Conservation (phyloP, 2,113 vertebrate species). For the Ailurus styani region DNA sequence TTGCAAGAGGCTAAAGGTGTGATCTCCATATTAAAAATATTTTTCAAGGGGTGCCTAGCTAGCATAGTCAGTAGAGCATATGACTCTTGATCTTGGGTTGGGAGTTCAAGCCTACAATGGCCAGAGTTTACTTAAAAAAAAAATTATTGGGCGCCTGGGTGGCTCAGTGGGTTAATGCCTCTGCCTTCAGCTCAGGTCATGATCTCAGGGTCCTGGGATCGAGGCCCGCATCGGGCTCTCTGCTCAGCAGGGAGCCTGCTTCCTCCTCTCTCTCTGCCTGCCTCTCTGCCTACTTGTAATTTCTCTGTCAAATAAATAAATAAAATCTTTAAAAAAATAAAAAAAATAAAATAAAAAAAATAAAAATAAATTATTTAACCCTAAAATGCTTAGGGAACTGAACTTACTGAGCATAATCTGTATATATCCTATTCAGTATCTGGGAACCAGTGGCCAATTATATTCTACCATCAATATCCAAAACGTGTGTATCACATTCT, state of each 20-base stretch:
- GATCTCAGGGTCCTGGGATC: too few relatives aligned
- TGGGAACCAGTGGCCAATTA: background rate
- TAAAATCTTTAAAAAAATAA: background rate
- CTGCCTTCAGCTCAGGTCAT: too few relatives aligned
- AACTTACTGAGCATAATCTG: background rate
- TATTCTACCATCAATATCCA: background rate
- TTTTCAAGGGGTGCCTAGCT: background rate
- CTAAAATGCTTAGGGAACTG: background rate
- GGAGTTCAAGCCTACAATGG: background rate
- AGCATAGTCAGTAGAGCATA: background rate
- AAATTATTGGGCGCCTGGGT: background rate
- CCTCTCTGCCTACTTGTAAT: too few relatives aligned
- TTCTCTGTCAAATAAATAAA: too few relatives aligned
- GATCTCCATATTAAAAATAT: background rate
- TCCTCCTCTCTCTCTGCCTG: too few relatives aligned
- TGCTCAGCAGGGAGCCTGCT: too few relatives aligned
- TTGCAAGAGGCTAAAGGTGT: background rate
- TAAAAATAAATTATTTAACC: too few relatives aligned
- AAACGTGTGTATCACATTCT: background rate
- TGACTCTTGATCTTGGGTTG: background rate
- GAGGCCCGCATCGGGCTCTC: too few relatives aligned
- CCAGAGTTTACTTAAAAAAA: background rate
- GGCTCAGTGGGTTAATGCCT: too few relatives aligned
- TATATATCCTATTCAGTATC: background rate
- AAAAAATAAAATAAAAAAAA: too few relatives aligned